Base-by-base conservation (phyloP, 2,113 vertebrate species). In the Tor tambroides region DNA sequence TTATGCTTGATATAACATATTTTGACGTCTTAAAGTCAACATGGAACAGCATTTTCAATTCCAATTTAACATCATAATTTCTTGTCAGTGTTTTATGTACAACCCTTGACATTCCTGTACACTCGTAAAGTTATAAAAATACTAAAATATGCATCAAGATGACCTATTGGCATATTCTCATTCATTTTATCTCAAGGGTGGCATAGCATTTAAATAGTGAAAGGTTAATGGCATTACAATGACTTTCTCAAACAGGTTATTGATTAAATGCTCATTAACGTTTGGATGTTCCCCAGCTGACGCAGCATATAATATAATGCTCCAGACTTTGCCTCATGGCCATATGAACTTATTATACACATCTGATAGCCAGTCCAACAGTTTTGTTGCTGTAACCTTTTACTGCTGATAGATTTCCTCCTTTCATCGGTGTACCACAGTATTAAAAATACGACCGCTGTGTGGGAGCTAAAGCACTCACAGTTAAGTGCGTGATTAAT, bases 401-500 rank as follows among this genome's bases (percentile, higher is more conserved):
- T 77, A 78, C 79, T 87, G 88, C 87, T 85, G 89, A 90, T 87
- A 90, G 71, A 26, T 63, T 61, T 80, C 43, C 28, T 80, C 49
- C 74, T 85, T 79, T 54, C 32, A 85, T 88, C 26, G 84, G 69
- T 26, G 19, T 65, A 78, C 88, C 85, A 85, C 79, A 84, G 85
- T 76, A 71, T 86, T 83, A 46, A 49, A 75, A 38, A 67, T 59
- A 69, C 23, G 75, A 80, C 54, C 67, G 72, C 46, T 30, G 74
- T 61, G 38, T 86, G 14, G 26, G 26, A 41, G 21, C 59, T 43
- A 5, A 65, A 81, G 59, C 38, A 46, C 59, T 88, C 65, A 56
- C 63, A 65, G 81, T 88, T 72, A 14, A 67, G 86, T 69, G 32
- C 85, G 85, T 89, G 92, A 91, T 93, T 91, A 92, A 90, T 89